These are phyloP conservation scores for Ciconia maguari DNA, from an alignment of 2,113 vertebrate genomes.

Conservation along the genomic window DNA sequence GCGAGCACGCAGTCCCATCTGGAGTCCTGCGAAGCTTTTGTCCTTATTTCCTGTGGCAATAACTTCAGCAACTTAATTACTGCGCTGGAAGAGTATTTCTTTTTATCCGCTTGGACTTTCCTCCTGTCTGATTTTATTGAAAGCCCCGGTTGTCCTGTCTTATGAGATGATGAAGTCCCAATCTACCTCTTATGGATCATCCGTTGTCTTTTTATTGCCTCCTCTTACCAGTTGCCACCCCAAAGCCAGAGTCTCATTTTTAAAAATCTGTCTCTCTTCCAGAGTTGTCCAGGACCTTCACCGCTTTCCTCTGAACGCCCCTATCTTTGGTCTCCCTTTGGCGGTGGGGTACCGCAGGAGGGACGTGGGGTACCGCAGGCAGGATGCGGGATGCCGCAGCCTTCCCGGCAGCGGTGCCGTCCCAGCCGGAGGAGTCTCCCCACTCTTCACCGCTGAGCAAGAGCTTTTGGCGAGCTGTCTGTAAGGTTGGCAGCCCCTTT, in stretches of 20 bases:
- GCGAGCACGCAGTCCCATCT: rapidly evolving
- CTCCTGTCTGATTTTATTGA: neutral
- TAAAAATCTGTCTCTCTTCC: neutral
- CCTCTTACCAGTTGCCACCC: neutral
- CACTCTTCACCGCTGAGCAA: neutral
- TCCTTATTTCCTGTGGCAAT: neutral
- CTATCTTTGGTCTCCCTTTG: rapidly evolving
- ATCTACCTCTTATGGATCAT: neutral
- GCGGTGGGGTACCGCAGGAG: rapidly evolving
- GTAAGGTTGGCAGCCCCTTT: neutral
- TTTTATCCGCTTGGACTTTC: neutral
- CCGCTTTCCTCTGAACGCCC: rapidly evolving
- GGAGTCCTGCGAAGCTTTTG: neutral
- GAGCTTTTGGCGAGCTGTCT: constrained; percentile 16
- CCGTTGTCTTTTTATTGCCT: neutral
- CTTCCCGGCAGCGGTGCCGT: neutral
- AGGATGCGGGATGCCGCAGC: neutral
- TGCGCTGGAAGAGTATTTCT: neutral
- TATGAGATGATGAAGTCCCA: neutral
- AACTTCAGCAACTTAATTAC: constrained; percentile 1
- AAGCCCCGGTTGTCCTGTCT: neutral
- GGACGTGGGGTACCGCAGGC: rapidly evolving
- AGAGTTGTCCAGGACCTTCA: neutral
- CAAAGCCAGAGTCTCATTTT: neutral
- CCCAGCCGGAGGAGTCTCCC: neutral